Percentiles rank a stretch among this genome's conserved stretches.
Evolutionary conservation across 2,888 invertebrate species (phyloP).

Genomic region (Osmoderma eremita): DNA sequence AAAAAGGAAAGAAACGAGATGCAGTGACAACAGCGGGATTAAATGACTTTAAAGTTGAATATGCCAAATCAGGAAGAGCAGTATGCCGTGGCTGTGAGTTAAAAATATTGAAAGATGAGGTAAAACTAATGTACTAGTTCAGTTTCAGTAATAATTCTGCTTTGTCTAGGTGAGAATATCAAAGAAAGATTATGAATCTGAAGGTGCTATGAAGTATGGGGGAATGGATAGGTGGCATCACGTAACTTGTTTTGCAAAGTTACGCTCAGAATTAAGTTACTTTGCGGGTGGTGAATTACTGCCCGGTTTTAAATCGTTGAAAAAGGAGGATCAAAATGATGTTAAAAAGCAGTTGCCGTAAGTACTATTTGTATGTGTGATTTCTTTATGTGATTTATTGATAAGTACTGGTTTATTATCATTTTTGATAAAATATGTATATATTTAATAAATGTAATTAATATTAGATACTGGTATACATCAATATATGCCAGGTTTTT

Average conservation of each 20-base stretch:
- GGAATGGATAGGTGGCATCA: conserved; percentile 93
- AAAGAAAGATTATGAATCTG: conserved; percentile 86
- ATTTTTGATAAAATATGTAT: too few species aligned
- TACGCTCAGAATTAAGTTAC: conserved; percentile 78
- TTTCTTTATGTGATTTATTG: background rate
- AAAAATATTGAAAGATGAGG: conserved; percentile 79
- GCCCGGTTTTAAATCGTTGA: conserved; percentile 79
- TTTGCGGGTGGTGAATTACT: conserved; percentile 76
- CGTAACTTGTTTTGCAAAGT: conserved; percentile 85
- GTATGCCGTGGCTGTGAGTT: conserved; percentile 85
- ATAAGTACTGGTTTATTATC: too few species aligned
- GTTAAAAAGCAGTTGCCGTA: conserved; percentile 75
- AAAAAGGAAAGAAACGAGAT: conserved; percentile 66
- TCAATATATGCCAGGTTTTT: background rate
- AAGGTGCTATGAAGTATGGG: conserved; percentile 82
- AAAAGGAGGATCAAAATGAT: conserved; percentile 74
- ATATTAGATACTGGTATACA: background rate
- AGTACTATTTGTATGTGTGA: conserved; percentile 56
- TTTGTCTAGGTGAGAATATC: conserved; percentile 72
- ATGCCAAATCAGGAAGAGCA: conserved; percentile 86
- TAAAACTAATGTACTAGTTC: conserved; percentile 54
- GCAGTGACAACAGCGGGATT: conserved; percentile 59
- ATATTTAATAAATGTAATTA: too few species aligned
- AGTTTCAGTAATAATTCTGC: background rate
- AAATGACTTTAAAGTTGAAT: conserved; percentile 81